Base-by-base conservation (phyloP, 2,888 invertebrate genomes). In the Anagyrus pseudococci region DNA sequence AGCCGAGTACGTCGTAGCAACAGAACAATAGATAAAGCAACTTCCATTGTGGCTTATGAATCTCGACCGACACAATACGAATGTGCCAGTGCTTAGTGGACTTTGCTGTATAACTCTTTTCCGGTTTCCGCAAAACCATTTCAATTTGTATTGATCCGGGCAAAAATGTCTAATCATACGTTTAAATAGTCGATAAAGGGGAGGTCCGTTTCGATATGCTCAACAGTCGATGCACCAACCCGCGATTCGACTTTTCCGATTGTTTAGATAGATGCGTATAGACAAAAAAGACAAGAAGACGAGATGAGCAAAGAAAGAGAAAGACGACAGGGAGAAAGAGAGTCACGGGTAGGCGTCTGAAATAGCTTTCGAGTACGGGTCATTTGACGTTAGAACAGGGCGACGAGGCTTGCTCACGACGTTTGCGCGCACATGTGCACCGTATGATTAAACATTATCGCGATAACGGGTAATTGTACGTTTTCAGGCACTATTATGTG, bases 401-500 rank as follows among this genome's bases (percentile, higher is more conserved):
- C n/a, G n/a, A n/a, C n/a, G n/a, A n/a, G n/a, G n/a, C n/a, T n/a
- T 65, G 47, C 59, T 56, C 46, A 44, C 58, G 53, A 49, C 54
- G 62, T 57, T 53, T 46, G 56, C 47, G 17, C 53, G 61, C 44
- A 40, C 47, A 48, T 47, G 48, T 26, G 44, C 57, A 57, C 56
- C 59, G 58, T 62, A 56, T 62, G 62, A 66, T 66, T 66, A 66
- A 66, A 66, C 66, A 66, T 66, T 66, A 66, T 66, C 56, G 62
- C 66, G 62, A 66, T 66, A 66, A 58, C 59, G 56, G 58, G 56
- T 62, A 66, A 66, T 66, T 65, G 61, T 46, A 61, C 58, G 43
- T 60, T 56, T 64, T 58, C 60, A 47, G 57, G 55, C 20, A 62
- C 58, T 44, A 66, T 66, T 66, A 66, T 66, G 66, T 66, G 65